phyloP scores from a whole-genome alignment of 2,797 vertebrate genomes.

The Urophycis tenuis region DNA sequence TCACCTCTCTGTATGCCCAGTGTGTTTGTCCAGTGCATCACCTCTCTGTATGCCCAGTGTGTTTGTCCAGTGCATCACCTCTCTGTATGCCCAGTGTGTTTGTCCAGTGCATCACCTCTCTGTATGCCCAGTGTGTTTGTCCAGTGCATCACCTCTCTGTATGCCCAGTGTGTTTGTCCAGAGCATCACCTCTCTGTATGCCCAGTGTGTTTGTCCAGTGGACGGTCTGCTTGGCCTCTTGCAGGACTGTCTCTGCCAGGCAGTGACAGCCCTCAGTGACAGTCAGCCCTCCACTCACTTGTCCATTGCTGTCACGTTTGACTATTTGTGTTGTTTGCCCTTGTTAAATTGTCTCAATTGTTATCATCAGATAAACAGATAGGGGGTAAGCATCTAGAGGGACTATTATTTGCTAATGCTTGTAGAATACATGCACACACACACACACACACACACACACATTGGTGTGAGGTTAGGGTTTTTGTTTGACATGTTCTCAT shows the following conservation, averaged over 20 bases:
- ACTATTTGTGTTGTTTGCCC: constrained; percentile 3
- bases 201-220: background rate
- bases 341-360: constrained; percentile 14
- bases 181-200: background rate
- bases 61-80: background rate
- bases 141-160: background rate
- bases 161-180: background rate
- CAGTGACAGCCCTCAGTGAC: no score
- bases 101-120: background rate
- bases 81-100: background rate
- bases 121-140: background rate
- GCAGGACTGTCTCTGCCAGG: background rate
- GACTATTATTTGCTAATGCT: background rate
- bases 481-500: no score
- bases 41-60: background rate
- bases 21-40: background rate
- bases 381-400: background rate
- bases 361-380: constrained; percentile 12
- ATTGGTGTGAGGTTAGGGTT: no score
- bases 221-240: constrained; percentile 1
- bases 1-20: background rate
- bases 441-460: background rate
- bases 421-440: background rate
- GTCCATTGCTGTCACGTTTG: constrained; percentile 10
- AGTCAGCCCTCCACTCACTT: background rate